Base-by-base conservation (phyloP, 2,797 vertebrate species). In the Champsocephalus esox region DNA sequence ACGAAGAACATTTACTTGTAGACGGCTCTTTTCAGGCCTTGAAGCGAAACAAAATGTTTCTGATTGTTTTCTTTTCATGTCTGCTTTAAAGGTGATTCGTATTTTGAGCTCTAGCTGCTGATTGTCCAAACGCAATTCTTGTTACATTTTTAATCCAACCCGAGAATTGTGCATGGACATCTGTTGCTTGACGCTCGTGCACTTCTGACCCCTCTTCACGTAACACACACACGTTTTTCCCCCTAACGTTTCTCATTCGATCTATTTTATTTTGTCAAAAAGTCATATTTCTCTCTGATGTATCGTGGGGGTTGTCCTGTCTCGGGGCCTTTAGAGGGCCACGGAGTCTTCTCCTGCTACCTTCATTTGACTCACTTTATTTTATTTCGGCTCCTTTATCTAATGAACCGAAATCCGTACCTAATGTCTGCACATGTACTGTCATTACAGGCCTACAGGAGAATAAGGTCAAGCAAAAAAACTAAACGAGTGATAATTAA, bases 151-250 rank as follows among this genome's bases (percentile, higher is more conserved):
- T 88, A 93, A 91, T 82, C 82, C 90, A 92, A 96, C 91, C 95
- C 97, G 96, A 99, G 98, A 98, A 97, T 99, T 99, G 98, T 98
- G 97, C 94, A 92, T 98, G 98, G 98, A 98, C 97, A 98, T 99
- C 98, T 97, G 97, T 98, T 96, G 98, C 96, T 96, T 94, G 95
- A 93, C 73, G 94, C 95, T 95, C 94, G 81, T 82, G 83, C 77
- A 55, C 93, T 78, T 77, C 92, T 79, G 73, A 24, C 28, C 24
- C 56, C 71, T 17, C 14, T 24, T 56, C 11, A 10, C 10, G 3
- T 70, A 50, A 14, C 3, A 4, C 51, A n/a, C 9, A 19, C 5
- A 9, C 1, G 1, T 38, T 11, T 52, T 4, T 1, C 34, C 12
- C 6, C 38, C 5, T 17, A 52, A 10, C 41, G 61, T 11, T 38